phyloP scores from a whole-genome alignment of 1,140 invertebrate genomes.

The Ridgeia piscesae region DNA sequence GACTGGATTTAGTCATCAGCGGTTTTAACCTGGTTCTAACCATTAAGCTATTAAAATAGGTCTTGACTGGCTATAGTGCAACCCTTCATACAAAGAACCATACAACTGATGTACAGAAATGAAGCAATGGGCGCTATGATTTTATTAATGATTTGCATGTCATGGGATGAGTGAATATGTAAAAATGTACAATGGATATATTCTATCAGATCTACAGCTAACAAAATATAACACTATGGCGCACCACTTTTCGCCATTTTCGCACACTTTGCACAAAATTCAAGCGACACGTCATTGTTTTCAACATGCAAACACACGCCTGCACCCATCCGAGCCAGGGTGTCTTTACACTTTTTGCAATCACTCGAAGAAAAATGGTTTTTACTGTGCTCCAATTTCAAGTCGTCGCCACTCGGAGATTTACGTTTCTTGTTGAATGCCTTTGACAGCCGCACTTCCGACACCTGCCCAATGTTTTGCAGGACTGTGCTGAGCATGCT shows the following conservation, averaged over 20 bases:
- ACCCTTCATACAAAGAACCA: too few species aligned
- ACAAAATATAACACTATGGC: background rate
- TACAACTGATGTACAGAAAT: background rate
- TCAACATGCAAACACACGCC: constrained; percentile 53
- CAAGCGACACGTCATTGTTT: constrained; percentile 42
- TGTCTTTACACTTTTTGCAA: constrained; percentile 20
- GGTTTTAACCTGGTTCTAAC: too few species aligned
- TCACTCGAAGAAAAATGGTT: constrained; percentile 8
- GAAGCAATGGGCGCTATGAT: background rate
- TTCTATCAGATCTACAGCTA: background rate
- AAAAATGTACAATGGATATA: background rate
- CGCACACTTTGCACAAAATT: constrained; percentile 48
- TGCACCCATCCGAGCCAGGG: constrained; percentile 21
- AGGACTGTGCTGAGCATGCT: constrained; percentile 47
- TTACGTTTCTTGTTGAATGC: constrained; percentile 35
- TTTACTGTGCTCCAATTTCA: constrained; percentile 27
- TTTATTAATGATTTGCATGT: background rate
- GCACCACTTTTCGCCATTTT: constrained; percentile 13
- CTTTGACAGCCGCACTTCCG: constrained; percentile 45
- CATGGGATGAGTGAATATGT: background rate
- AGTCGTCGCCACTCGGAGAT: constrained; percentile 41
- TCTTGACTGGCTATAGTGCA: too few species aligned
- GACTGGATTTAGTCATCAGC: too few species aligned
- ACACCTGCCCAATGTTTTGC: constrained; percentile 45
- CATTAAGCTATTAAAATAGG: too few species aligned